Base-by-base conservation (phyloP, 2,113 vertebrate genomes). In the Rhizomys pruinosus region DNA sequence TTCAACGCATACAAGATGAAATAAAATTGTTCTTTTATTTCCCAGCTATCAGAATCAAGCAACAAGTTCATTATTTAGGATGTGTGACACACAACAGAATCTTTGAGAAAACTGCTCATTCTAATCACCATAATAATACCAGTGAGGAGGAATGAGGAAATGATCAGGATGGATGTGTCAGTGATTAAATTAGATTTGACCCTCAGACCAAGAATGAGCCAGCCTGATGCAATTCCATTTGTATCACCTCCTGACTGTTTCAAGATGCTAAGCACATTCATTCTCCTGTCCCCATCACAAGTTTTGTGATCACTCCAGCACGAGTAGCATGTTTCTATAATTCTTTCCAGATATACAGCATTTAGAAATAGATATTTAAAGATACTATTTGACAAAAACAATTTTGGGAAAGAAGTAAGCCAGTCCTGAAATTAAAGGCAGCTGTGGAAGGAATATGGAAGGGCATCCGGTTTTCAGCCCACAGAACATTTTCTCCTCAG, bases 101-200 rank as follows among this genome's bases (percentile, higher is more conserved):
- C 69, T 93, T 90, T 89, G 59, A 69, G 81, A 87, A 94, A 92
- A 68, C 39, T 95, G 4, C 81, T 52, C 59, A 57, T 73, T 94
- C 47, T 85, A 73, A 89, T 82, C 44, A 92, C 59, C 47, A n/a
- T n/a, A 79, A 74, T 32, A 91, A 68, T 61, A 59, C 34, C 19
- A 74, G 27, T 32, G 42, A 87, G 73, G 44, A 84, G 27, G 29
- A 91, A 92, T 92, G 29, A 93, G 69, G 69, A 96, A 90, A 61
- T 3, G 5, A 73, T 77, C 27, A 76, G 61, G 44, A 84, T 69
- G 84, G 27, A 87, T 84, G 37, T 59, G 44, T 80, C 92, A 82
- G 27, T 66, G 69, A 89, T 87, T 90, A 87, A 93, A 89, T 89
- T 88, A 93, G 52, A 9, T 94, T 94, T 95, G 73, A 96, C 82